Conservation (phyloP, 2,888 invertebrate genomes). For the Atethmia centrago region DNA sequence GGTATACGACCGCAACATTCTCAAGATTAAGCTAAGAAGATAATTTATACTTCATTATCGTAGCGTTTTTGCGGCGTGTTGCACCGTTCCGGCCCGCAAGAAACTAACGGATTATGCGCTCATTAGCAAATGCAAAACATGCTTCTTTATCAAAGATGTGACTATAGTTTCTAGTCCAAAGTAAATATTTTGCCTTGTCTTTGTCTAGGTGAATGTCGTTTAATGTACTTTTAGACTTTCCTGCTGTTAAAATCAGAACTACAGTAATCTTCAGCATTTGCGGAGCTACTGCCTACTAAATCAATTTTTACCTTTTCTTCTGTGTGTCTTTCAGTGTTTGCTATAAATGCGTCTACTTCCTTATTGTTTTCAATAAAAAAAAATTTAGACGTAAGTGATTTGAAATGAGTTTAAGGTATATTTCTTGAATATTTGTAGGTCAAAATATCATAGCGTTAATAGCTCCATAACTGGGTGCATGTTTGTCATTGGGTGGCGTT, state of each 20-base stretch:
- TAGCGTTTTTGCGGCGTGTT: conserved; percentile 48
- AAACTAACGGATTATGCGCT: conserved; percentile 52
- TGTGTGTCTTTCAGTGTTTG: background rate
- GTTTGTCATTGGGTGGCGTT: conserved; percentile 59
- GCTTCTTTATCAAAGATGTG: conserved; percentile 31
- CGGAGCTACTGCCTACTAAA: background rate
- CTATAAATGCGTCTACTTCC: background rate
- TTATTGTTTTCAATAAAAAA: background rate
- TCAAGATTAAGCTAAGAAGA: conserved; percentile 31
- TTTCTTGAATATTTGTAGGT: conserved; percentile 47
- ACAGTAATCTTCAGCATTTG: background rate
- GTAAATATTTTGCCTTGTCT: conserved; percentile 7
- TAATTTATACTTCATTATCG: conserved; percentile 47
- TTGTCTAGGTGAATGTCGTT: background rate
- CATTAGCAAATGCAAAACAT: conserved; percentile 52
- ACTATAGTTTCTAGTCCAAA: conserved; percentile 20
- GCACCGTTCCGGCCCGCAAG: conserved; percentile 51
- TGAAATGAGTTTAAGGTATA: conserved; percentile 3
- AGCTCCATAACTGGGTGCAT: conserved; percentile 44
- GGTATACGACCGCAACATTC: conserved; percentile 26
- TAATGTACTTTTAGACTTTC: background rate
- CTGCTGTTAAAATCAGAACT: background rate
- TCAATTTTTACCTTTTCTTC: background rate
- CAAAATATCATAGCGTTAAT: conserved; percentile 49
- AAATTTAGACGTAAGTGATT: background rate